A percentile compares a stretch with the other conserved stretches of the same genome.
Conservation (phyloP, 1,140 invertebrate species). For the Drosophila melanica region DNA sequence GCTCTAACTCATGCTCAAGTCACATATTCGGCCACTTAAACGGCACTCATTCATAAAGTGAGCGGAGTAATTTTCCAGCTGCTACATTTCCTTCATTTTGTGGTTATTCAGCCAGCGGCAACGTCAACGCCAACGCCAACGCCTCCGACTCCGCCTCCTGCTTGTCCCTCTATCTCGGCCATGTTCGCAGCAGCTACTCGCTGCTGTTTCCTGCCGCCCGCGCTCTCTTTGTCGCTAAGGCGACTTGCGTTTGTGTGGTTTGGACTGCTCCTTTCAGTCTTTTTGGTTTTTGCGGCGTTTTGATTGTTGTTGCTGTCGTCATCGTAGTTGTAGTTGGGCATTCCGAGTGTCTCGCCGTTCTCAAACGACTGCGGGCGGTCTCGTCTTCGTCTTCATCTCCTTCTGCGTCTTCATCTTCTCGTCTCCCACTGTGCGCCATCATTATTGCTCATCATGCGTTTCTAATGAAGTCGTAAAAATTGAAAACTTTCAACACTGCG, state of each 20-base stretch:
- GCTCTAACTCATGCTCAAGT: not conserved
- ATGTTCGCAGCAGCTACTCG: not conserved
- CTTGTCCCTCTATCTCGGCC: slow-evolving; percentile 3
- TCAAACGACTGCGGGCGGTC: slow-evolving; percentile 47
- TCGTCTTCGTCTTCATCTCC: not conserved
- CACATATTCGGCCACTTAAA: slow-evolving; percentile 63
- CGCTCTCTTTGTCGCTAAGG: not conserved
- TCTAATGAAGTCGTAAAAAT: slow-evolving; percentile 79
- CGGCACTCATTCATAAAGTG: slow-evolving; percentile 70
- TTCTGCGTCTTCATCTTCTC: not conserved
- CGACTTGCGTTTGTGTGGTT: slow-evolving; percentile 37
- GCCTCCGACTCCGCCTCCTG: slow-evolving; percentile 19
- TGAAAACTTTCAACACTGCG: slow-evolving; percentile 73
- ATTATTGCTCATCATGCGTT: slow-evolving; percentile 77
- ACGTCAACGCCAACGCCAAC: slow-evolving; percentile 12
- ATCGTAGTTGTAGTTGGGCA: slow-evolving; percentile 14
- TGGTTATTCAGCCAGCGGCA: slow-evolving; percentile 14
- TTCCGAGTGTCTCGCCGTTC: slow-evolving; percentile 1
- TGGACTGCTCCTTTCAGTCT: slow-evolving; percentile 1
- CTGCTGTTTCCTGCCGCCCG: not conserved
- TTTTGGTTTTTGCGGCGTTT: not conserved
- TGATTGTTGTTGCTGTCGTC: slow-evolving; percentile 1
- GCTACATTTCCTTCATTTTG: slow-evolving; percentile 49
- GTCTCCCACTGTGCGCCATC: slow-evolving; percentile 30
- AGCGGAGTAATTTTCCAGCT: slow-evolving; percentile 72